Evolutionary conservation across 2,888 invertebrate genomes (phyloP), one percentile per base, ranked within the genome.

Genomic region (Epinotia brunnichana): DNA sequence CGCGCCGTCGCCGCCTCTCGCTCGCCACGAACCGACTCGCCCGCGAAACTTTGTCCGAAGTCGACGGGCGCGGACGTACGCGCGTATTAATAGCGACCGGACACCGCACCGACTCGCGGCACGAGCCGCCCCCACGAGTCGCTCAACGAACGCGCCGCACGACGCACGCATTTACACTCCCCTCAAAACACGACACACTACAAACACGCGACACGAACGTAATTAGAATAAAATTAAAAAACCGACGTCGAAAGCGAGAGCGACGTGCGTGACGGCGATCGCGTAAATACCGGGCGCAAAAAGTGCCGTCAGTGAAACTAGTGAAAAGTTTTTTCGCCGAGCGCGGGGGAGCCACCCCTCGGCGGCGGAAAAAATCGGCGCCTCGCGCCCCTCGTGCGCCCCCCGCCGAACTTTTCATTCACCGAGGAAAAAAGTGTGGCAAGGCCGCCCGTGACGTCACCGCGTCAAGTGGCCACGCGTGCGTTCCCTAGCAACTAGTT

Each of bases 361-460:
- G 79, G 81, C 86, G 85, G 86, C 87, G 88, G 88, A 91, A 92
- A 93, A 93, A 93, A 92, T 89, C 89, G 79, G 86, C 82, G 89
- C 91, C 91, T 88, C 90, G 86, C 90, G 85, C 86, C 90, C 88
- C 90, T 85, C 90, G 75, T 85, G 88, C 87, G 91, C 92, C 91
- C 91, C 92, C 89, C 91, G 90, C 92, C 91, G 88, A 94, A 94
- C 93, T 94, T 94, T 94, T 94, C 95, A 95, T 95, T 95, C 94
- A 93, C 91, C 84, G 89, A 89, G 90, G 89, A 93, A 93, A 93
- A 93, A 93, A 93, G 93, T 93, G 93, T 93, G 93, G 93, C 94
- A 93, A 94, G 94, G 93, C 93, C 93, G 87, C 83, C 85, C 84
- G 92, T 92, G 92, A 93, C 93, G 92, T 92, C 92, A 92, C 86